Conservation (phyloP, 2,888 invertebrate species). For the Oxytorus armatus region DNA sequence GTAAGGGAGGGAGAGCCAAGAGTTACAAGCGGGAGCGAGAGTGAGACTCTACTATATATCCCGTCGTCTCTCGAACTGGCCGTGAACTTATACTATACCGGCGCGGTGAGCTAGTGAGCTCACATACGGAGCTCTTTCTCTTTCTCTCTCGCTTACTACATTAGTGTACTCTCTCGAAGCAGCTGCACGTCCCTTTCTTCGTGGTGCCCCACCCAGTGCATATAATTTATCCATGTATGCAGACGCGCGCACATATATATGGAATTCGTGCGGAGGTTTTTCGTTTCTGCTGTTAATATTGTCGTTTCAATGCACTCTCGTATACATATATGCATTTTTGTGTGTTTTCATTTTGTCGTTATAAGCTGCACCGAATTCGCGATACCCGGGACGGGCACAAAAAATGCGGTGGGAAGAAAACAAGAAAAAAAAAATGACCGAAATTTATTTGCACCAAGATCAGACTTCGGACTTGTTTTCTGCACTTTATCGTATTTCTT, state of each 20-base stretch:
- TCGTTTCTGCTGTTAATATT: not conserved
- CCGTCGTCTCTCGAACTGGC: constrained; percentile 79
- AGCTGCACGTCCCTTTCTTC: constrained; percentile 58
- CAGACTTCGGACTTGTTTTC: not conserved
- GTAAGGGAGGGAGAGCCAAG: constrained; percentile 47
- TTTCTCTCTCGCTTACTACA: constrained; percentile 20
- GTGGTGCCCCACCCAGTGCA: constrained; percentile 10
- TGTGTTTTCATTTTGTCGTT: no score
- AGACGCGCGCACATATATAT: not conserved
- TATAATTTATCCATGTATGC: not conserved
- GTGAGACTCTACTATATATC: constrained; percentile 60
- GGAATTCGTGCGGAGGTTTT: not conserved
- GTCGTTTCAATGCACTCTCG: not conserved
- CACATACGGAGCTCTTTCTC: constrained; percentile 62
- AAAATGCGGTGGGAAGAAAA: not conserved
- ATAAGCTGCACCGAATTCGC: no score
- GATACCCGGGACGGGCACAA: no score
- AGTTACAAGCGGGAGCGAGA: constrained; percentile 57
- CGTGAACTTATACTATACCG: constrained; percentile 82
- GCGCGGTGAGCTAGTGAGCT: constrained; percentile 72
- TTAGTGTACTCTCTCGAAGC: constrained; percentile 34
- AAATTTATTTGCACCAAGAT: constrained; percentile 8
- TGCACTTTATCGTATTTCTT: not conserved
- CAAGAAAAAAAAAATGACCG: not conserved
- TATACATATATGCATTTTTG: no score